phyloP scores from a whole-genome alignment of 1,140 invertebrate genomes.

The Drosophila eugracilis region DNA sequence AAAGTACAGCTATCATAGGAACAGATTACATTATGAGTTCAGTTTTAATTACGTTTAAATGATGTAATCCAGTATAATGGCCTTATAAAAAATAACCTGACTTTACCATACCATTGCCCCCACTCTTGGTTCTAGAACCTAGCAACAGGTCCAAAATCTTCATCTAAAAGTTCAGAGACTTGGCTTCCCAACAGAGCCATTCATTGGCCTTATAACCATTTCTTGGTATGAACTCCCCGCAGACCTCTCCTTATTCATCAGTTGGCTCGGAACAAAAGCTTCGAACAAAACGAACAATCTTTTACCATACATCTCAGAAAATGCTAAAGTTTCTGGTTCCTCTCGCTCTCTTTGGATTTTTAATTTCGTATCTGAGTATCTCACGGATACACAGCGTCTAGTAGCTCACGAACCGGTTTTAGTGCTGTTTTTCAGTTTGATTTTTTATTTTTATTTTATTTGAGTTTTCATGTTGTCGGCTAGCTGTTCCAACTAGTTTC shows the following conservation, averaged over 20 bases:
- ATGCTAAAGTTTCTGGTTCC: slow-evolving; percentile 62
- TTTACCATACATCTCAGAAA: slow-evolving; percentile 66
- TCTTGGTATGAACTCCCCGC: slow-evolving; percentile 44
- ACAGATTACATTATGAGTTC: not conserved
- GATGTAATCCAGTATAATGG: slow-evolving; percentile 2
- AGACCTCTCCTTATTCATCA: slow-evolving; percentile 35
- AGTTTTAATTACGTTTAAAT: not conserved
- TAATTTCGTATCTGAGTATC: slow-evolving; percentile 56
- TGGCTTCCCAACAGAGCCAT: slow-evolving; percentile 12
- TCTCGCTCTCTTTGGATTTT: slow-evolving; percentile 18
- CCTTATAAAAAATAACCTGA: not conserved
- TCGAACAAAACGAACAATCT: slow-evolving; percentile 69
- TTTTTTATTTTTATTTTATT: slow-evolving; percentile 35
- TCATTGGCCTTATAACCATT: slow-evolving; percentile 35
- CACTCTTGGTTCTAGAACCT: not conserved
- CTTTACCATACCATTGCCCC: not conserved
- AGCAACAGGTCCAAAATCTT: slow-evolving; percentile 21
- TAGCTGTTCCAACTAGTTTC: slow-evolving; percentile 57
- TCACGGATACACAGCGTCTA: slow-evolving; percentile 54
- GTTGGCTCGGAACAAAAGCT: slow-evolving; percentile 66
- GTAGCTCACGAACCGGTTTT: slow-evolving; percentile 72
- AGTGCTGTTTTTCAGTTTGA: slow-evolving; percentile 21
- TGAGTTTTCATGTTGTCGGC: slow-evolving; percentile 53
- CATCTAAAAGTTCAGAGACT: slow-evolving; percentile 15
- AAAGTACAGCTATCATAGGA: not conserved